These are phyloP conservation scores for Cyanistes caeruleus DNA, from an alignment of 2,113 vertebrate species.

Conservation along the genomic window DNA sequence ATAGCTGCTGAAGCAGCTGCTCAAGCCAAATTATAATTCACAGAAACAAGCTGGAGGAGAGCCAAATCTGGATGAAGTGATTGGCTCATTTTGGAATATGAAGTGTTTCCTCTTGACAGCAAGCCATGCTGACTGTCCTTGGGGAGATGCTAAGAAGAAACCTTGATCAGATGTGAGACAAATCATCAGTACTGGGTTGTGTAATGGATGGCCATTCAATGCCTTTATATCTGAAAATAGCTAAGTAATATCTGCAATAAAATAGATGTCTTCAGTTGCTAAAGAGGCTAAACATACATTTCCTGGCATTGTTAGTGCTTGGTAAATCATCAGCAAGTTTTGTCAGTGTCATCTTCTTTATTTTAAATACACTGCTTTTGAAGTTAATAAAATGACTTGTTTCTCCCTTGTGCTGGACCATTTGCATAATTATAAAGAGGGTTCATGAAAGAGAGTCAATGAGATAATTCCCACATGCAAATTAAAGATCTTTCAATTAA, in stretches of 20 bases:
- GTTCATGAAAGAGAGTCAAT: slow-evolving; percentile 48
- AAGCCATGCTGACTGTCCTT: background rate
- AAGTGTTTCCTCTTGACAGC: background rate
- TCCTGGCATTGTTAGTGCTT: background rate
- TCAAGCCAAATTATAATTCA: background rate
- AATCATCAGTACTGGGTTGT: background rate
- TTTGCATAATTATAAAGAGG: slow-evolving; percentile 62
- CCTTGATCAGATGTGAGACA: background rate
- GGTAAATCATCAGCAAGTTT: background rate
- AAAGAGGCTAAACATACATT: background rate
- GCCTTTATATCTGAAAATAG: background rate
- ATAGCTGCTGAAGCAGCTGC: background rate
- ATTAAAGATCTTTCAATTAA: slow-evolving; percentile 63
- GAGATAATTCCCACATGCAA: slow-evolving; percentile 67
- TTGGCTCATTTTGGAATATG: background rate
- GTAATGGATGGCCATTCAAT: background rate
- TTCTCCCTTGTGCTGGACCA: slow-evolving; percentile 25
- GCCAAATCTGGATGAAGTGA: background rate
- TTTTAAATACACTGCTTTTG: slow-evolving; percentile 32
- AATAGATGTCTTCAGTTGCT: background rate
- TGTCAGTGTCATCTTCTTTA: background rate
- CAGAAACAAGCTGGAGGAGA: background rate
- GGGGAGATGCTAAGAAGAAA: background rate
- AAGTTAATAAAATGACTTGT: slow-evolving; percentile 55
- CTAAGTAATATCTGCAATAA: background rate